Percentiles rank a stretch among this genome's conserved stretches.
These are phyloP conservation scores for Puffinus mauretanicus DNA, from an alignment of 2,113 vertebrate species.

Conservation along the genomic window DNA sequence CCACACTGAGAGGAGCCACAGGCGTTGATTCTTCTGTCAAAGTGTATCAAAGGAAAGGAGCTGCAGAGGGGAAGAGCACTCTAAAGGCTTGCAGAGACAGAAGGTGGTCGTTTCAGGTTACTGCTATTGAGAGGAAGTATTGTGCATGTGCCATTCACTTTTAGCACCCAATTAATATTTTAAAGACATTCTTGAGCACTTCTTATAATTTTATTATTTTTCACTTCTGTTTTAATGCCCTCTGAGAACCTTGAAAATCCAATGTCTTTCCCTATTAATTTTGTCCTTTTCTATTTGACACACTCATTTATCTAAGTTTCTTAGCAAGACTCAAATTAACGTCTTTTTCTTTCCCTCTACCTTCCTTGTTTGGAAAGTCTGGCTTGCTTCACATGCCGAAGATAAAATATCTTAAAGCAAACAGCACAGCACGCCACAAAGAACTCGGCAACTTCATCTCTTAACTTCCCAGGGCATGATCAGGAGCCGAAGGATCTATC, in stretches of 20 bases:
- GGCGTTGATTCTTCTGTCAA: background rate
- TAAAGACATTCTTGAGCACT: background rate
- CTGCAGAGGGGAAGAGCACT: background rate
- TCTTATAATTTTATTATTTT: conserved; percentile 33
- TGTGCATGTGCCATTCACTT: background rate
- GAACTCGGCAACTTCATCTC: background rate
- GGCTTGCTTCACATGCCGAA: background rate
- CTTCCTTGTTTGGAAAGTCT: background rate
- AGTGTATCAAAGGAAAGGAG: conserved; percentile 19
- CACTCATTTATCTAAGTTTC: background rate
- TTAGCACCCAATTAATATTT: conserved; percentile 42
- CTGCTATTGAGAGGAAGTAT: background rate
- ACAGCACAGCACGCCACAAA: background rate
- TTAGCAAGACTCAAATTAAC: background rate
- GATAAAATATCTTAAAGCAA: background rate
- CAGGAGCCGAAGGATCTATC: background rate
- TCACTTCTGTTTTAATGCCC: conserved; percentile 1
- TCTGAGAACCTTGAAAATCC: conserved; percentile 6
- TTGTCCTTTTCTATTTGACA: background rate
- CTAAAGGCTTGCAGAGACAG: background rate
- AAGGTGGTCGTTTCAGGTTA: conserved; percentile 8
- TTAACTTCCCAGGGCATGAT: background rate
- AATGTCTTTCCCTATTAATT: background rate
- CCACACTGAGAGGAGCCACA: background rate
- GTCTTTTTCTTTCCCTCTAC: background rate